Conservation (phyloP, 2,797 vertebrate genomes). For the Anguilla megastoma region DNA sequence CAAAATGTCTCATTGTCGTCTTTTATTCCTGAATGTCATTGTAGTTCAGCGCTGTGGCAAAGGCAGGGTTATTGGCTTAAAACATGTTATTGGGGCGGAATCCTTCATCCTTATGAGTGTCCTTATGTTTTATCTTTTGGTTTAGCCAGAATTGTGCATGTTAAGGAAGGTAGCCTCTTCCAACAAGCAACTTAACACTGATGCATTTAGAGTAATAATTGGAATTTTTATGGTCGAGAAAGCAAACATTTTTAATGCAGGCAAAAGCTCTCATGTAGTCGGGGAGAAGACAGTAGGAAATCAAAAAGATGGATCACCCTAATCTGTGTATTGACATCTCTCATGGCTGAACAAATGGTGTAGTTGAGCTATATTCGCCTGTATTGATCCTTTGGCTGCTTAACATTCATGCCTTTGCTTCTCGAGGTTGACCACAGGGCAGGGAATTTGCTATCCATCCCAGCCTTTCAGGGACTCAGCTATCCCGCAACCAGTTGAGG, state of each 20-base stretch:
- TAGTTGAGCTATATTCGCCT: conserved; percentile 97
- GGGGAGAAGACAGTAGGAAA: conserved; percentile 84
- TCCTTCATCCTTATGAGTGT: conserved; percentile 67
- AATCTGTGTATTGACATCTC: conserved; percentile 97
- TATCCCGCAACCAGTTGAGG: conserved; percentile 64
- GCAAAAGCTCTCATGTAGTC: conserved; percentile 79
- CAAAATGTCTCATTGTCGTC: conserved; percentile 67
- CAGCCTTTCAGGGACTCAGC: conserved; percentile 69
- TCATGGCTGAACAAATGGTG: conserved; percentile 96
- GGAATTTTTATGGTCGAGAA: conserved; percentile 88
- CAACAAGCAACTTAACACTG: conserved; percentile 75
- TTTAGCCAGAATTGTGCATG: conserved; percentile 73
- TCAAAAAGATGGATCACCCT: conserved; percentile 95
- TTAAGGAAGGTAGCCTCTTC: conserved; percentile 67
- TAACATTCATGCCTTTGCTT: conserved; percentile 88
- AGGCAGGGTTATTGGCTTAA: conserved; percentile 46
- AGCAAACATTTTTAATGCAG: conserved; percentile 87
- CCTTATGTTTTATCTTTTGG: conserved; percentile 65
- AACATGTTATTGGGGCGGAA: conserved; percentile 69
- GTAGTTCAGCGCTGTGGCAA: conserved; percentile 50
- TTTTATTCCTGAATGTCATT: conserved; percentile 69
- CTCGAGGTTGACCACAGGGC: conserved; percentile 82
- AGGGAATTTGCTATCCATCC: conserved; percentile 75
- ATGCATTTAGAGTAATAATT: conserved; percentile 85
- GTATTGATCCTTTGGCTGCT: conserved; percentile 87